Conservation (phyloP, 92 coral and sea anemone genomes). For the Zoanthus sociatus region DNA sequence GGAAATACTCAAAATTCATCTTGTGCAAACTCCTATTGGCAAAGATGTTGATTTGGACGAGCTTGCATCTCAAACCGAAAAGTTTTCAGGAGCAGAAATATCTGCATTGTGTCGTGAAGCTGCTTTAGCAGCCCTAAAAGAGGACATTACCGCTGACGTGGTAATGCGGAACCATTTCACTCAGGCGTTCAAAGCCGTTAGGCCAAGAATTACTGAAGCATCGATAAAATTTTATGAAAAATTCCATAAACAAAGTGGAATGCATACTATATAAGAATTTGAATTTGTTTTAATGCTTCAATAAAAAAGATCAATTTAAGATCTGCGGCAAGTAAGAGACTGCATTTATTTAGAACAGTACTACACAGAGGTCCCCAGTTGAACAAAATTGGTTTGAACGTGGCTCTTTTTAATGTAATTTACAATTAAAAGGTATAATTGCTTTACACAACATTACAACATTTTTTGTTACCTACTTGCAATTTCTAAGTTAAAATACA, state of each 20-base stretch:
- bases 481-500: too few relatives aligned
- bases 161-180: conserved; percentile 77
- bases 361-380: too few relatives aligned
- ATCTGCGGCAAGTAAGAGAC: too few relatives aligned
- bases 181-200: conserved; percentile 79
- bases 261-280: conserved; percentile 70
- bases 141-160: conserved; percentile 77
- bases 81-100: conserved; percentile 97
- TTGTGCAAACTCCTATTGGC: conserved; percentile 82
- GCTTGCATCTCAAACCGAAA: conserved; percentile 79
- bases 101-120: conserved; percentile 96
- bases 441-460: too few relatives aligned
- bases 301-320: too few relatives aligned
- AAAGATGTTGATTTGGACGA: conserved; percentile 72
- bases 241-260: conserved; percentile 89
- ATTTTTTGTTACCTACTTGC: too few relatives aligned
- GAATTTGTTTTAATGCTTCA: too few relatives aligned
- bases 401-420: too few relatives aligned
- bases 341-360: too few relatives aligned
- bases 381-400: too few relatives aligned
- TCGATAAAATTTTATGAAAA: conserved; percentile 76
- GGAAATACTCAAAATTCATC: conserved; percentile 87
- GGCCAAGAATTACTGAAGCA: conserved; percentile 80
- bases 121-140: conserved; percentile 89
- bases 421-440: too few relatives aligned